Evolutionary conservation across 2,797 vertebrate genomes (phyloP), one percentile per base, ranked within the genome.

Genomic region (Trachurus trachurus): DNA sequence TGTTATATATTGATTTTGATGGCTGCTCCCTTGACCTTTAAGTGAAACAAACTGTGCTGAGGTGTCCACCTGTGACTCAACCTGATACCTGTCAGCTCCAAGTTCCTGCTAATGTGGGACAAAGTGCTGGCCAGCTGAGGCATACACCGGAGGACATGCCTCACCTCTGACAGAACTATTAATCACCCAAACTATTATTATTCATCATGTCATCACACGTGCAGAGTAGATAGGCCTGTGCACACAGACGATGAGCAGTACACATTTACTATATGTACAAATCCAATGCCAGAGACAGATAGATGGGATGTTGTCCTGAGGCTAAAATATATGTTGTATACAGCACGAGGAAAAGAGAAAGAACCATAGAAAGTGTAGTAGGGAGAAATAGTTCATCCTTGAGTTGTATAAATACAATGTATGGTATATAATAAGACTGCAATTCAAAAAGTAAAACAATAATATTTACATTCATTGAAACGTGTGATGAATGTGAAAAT

Each of bases 51-150:
- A 85, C 71, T 61, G 67, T 68, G 64, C 50, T 15, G 29, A 82
- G 39, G 50, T 74, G 66, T 65, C 77, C 71, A 66, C 60, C 83
- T 78, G 79, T 58, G 77, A 84, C 76, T 80, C 69, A 84, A 82
- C 68, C 74, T 47, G 83, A 87, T 62, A 77, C 81, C 76, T 82
- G 87, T 89, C 87, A 65, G 76, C 71, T 83, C 47, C 76, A 74
- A 82, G 80, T 80, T 86, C 49, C 82, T 69, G 68, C 71, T 89
- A 81, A 87, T 81, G 81, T 66, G 54, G 60, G 80, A 87, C 74
- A 65, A 80, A 83, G 79, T 63, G 80, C 63, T 10, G 54, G 64
- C 87, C 88, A 87, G 83, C 85, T 84, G 88, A 87, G 86, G 62
- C 74, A 47, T 5, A 85, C 50, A 57, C 40, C 69, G 3, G 19